Percentiles rank a stretch among this genome's conserved stretches.
These are phyloP conservation scores for Cetoscarus ocellatus DNA, from an alignment of 2,797 vertebrate species.

Conservation along the genomic window DNA sequence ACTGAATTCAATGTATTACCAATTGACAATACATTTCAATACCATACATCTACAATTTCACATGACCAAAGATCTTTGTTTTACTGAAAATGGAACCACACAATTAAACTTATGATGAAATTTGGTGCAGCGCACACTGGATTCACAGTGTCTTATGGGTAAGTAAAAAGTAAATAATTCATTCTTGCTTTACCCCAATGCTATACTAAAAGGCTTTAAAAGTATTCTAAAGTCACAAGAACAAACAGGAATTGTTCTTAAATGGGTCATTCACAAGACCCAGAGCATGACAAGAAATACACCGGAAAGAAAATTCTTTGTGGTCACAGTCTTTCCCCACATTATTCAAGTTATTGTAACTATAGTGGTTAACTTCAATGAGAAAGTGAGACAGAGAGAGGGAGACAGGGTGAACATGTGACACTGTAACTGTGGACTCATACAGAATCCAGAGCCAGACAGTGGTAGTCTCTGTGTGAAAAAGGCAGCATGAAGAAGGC, in stretches of 20 bases:
- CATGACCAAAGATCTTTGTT: too few relatives aligned
- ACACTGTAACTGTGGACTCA: conserved; percentile 65
- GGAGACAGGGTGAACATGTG: conserved; percentile 68
- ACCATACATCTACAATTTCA: too few relatives aligned
- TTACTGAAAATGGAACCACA: too few relatives aligned
- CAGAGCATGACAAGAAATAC: conserved; percentile 64
- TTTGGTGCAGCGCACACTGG: conserved; percentile 11
- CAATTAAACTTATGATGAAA: too few relatives aligned
- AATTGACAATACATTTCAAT: too few relatives aligned
- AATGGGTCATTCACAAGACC: conserved; percentile 77
- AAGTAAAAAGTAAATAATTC: conserved; percentile 29
- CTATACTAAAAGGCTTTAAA: conserved; percentile 56
- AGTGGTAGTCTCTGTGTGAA: conserved; percentile 71
- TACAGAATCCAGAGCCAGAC: conserved; percentile 66
- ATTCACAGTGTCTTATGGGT: conserved; percentile 25
- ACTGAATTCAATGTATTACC: too few relatives aligned
- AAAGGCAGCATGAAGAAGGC: conserved; percentile 62
- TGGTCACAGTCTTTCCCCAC: conserved; percentile 53
- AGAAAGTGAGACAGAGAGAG: conserved; percentile 4
- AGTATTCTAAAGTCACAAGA: conserved; percentile 40
- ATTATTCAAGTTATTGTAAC: conserved; percentile 63
- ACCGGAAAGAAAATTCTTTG: conserved; percentile 53
- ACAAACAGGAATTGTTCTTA: conserved; percentile 62
- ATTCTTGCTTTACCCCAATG: conserved; percentile 39
- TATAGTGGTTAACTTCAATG: conserved; percentile 52